Conservation (phyloP, 2,113 vertebrate genomes). For the Poeciliopsis prolifica region DNA sequence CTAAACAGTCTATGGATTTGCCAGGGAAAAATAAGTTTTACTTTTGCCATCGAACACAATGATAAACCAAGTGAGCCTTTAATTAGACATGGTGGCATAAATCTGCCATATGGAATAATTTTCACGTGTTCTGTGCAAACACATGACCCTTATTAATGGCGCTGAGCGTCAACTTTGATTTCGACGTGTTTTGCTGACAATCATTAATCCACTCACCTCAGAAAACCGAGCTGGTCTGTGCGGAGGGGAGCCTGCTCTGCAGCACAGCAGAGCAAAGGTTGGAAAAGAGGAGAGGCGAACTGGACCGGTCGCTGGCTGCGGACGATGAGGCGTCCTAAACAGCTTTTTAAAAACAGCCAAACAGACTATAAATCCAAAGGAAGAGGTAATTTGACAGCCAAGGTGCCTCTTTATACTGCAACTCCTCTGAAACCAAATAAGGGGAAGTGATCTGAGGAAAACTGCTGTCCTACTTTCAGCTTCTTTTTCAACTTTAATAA, state of each 20-base stretch:
- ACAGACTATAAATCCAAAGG: conserved; percentile 49
- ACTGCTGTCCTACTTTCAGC: conserved; percentile 58
- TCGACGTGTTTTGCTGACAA: conserved; percentile 53
- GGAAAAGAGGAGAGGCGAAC: conserved; percentile 45
- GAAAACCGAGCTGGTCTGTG: conserved; percentile 38
- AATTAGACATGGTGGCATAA: neutral
- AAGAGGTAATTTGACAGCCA: conserved; percentile 52
- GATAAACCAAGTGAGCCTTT: neutral
- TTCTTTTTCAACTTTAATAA: conserved; percentile 43
- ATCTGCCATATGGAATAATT: neutral
- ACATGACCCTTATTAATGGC: conserved; percentile 7
- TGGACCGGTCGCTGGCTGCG: conserved; percentile 26
- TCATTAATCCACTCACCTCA: conserved; percentile 70
- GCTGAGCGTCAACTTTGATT: conserved; percentile 37
- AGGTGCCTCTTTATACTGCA: conserved; percentile 26
- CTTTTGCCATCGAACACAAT: neutral
- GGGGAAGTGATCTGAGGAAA: conserved; percentile 54
- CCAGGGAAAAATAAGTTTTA: neutral
- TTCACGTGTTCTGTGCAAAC: conserved; percentile 9
- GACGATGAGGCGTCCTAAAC: conserved; percentile 35
- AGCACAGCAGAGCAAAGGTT: conserved; percentile 68
- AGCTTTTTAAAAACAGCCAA: conserved; percentile 47
- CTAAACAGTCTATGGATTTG: neutral
- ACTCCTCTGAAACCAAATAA: conserved; percentile 51
- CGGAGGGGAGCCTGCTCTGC: conserved; percentile 36